phyloP scores from a whole-genome alignment of 2,113 vertebrate species.

The Nibea albiflora region DNA sequence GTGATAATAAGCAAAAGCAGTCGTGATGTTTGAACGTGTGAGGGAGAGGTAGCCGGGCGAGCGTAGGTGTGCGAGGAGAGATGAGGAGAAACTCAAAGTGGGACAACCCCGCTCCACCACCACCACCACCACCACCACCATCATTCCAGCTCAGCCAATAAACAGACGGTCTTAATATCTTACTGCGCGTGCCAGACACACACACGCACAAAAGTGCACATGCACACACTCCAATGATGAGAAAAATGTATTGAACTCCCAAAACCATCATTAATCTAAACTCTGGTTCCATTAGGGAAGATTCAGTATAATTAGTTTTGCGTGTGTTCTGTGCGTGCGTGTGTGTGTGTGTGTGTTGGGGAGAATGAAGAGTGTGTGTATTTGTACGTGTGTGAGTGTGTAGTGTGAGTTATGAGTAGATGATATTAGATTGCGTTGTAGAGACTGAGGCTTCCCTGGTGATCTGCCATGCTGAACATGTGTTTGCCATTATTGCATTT shows the following conservation, averaged over 20 bases:
- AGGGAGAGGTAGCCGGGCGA: conserved; percentile 49
- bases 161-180: conserved; percentile 76
- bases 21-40: conserved; percentile 52
- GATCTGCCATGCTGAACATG: conserved; percentile 80
- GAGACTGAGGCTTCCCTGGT: conserved; percentile 76
- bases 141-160: conserved; percentile 72
- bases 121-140: conserved; percentile 54
- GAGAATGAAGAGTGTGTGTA: conserved; percentile 14
- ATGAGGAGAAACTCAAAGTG: conserved; percentile 70
- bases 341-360: conserved; percentile 34
- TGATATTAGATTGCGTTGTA: conserved; percentile 81
- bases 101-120: conserved; percentile 60
- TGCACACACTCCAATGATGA: conserved; percentile 74
- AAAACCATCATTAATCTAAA: conserved; percentile 82
- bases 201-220: conserved; percentile 30
- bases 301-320: conserved; percentile 82
- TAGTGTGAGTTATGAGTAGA: conserved; percentile 64
- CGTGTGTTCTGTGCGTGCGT: conserved; percentile 42
- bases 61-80: conserved; percentile 59
- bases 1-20: conserved; percentile 26
- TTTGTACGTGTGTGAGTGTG: conserved; percentile 40
- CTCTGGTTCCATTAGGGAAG: conserved; percentile 80
- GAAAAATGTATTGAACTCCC: conserved; percentile 82
- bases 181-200: conserved; percentile 62
- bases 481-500: conserved; percentile 82